Percentiles rank a stretch among this genome's conserved stretches.
Conservation (phyloP, 2,113 vertebrate genomes). For the Pogonocichla stellata region DNA sequence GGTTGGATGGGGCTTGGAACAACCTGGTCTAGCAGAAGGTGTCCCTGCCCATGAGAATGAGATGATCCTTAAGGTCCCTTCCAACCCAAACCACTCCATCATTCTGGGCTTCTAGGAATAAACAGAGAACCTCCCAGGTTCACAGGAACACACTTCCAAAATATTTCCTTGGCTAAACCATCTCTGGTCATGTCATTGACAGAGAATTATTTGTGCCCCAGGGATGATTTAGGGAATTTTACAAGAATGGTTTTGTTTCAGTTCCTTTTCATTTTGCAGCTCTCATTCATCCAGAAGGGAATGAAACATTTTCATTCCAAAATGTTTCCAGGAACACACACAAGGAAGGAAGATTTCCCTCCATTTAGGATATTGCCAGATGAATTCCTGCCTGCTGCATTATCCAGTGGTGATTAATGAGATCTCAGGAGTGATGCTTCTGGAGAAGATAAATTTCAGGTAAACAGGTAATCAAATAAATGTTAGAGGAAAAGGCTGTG, state of each 20-base stretch:
- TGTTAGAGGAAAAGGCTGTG: neutral
- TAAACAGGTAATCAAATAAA: neutral
- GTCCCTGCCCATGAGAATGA: neutral
- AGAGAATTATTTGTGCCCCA: neutral
- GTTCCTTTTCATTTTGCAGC: neutral
- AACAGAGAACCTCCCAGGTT: neutral
- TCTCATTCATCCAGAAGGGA: neutral
- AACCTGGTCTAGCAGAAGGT: neutral
- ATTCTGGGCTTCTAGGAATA: neutral
- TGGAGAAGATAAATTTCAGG: neutral
- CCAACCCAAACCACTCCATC: neutral
- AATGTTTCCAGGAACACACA: neutral
- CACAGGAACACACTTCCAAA: neutral
- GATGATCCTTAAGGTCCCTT: neutral
- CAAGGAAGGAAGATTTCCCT: neutral
- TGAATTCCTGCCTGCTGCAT: neutral
- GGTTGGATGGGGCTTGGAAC: neutral
- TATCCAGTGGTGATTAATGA: neutral
- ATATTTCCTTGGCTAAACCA: neutral
- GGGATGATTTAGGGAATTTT: neutral
- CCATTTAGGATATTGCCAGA: neutral
- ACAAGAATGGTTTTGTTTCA: rapidly evolving
- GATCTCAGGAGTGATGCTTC: neutral
- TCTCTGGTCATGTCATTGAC: neutral
- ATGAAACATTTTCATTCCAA: no score